These are phyloP conservation scores for Chloroceryle aenea DNA, from an alignment of 2,113 vertebrate genomes.

Conservation along the genomic window DNA sequence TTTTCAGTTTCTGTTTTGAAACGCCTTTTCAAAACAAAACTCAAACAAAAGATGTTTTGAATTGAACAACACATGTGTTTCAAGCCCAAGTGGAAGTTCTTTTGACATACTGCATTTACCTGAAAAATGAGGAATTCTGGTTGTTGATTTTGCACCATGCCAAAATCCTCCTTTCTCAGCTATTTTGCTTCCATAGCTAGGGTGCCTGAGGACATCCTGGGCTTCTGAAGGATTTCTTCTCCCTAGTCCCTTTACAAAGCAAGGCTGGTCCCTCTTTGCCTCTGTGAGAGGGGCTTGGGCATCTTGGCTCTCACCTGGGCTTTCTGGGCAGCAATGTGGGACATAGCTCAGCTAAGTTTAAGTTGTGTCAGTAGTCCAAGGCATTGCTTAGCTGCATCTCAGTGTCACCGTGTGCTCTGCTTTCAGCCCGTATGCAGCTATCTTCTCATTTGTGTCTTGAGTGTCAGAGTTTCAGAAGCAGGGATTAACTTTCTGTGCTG, in stretches of 20 bases:
- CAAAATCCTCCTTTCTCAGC: background rate
- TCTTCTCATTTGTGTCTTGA: background rate
- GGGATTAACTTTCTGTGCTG: background rate
- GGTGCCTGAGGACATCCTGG: background rate
- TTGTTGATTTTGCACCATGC: background rate
- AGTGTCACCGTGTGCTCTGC: background rate
- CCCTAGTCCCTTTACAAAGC: background rate
- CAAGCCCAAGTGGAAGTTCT: background rate
- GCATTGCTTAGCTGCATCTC: background rate
- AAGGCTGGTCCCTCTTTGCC: background rate
- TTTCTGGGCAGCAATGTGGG: background rate
- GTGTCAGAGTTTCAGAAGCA: background rate
- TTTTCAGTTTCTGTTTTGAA: background rate
- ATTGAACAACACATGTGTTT: background rate
- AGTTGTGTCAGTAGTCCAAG: background rate
- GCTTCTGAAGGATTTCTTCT: background rate
- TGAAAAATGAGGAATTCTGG: background rate
- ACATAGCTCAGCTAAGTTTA: background rate
- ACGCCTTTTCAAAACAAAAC: background rate
- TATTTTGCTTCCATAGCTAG: background rate
- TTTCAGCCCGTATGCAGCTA: accelerated
- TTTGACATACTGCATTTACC: background rate
- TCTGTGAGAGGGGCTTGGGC: background rate
- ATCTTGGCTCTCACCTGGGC: background rate
- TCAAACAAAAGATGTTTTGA: background rate